Conservation (phyloP, 1,140 invertebrate genomes). For the Drosophila sp. region DNA sequence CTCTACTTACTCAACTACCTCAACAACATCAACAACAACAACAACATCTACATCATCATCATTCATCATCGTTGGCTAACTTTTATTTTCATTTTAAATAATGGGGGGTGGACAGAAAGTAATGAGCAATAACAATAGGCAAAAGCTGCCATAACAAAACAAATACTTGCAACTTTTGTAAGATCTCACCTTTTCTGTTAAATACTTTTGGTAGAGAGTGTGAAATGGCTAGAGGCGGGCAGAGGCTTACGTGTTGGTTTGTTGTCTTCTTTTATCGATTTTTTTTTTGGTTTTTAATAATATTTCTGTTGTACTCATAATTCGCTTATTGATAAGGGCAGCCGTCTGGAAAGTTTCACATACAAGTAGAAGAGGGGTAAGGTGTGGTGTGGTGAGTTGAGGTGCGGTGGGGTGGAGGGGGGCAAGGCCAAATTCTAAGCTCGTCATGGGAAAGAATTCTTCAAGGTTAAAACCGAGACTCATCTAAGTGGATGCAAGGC, state of each 20-base stretch:
- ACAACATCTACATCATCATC: conserved; percentile 4
- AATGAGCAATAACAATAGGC: conserved; percentile 30
- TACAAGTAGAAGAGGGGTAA: conserved; percentile 5
- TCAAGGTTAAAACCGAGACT: conserved; percentile 43
- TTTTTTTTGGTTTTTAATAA: conserved; percentile 15
- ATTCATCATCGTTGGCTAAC: conserved; percentile 23
- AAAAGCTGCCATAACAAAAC: conserved; percentile 26
- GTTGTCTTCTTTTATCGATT: conserved; percentile 56
- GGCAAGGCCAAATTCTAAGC: conserved; percentile 16
- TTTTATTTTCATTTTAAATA: conserved; percentile 46
- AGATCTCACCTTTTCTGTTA: conserved; percentile 28
- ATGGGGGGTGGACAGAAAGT: neutral
- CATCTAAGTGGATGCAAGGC: conserved; percentile 6
- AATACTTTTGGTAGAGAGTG: conserved; percentile 41
- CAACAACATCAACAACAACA: conserved; percentile 1
- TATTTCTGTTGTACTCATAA: conserved; percentile 26
- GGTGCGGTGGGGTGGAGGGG: conserved; percentile 1
- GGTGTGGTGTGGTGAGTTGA: neutral
- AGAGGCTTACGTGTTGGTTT: conserved; percentile 29
- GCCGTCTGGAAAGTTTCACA: conserved; percentile 56
- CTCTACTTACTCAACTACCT: neutral
- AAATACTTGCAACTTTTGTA: conserved; percentile 39
- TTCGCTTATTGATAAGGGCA: conserved; percentile 36
- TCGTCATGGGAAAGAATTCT: conserved; percentile 27
- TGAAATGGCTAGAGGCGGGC: conserved; percentile 46